These are phyloP conservation scores for Hydroisotoma schaefferi DNA, from an alignment of 2,888 invertebrate genomes.

Conservation along the genomic window DNA sequence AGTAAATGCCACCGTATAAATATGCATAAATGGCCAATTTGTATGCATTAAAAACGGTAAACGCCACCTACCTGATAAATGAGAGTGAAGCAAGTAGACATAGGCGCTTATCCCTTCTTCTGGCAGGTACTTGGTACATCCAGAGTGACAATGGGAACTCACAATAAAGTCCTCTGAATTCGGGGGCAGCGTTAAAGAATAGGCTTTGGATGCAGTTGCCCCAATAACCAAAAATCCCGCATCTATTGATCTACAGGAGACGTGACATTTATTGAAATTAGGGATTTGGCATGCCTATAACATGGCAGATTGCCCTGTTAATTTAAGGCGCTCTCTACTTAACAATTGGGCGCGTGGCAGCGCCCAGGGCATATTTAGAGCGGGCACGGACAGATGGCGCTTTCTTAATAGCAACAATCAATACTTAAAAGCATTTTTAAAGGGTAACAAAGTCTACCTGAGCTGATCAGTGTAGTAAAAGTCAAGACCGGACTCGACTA, in stretches of 20 bases:
- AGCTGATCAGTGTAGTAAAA: conserved; percentile 71
- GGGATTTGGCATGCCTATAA: too few species aligned
- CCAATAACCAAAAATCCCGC: conserved; percentile 76
- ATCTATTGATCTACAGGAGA: conserved; percentile 62
- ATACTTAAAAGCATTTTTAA: too few species aligned
- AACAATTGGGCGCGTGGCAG: too few species aligned
- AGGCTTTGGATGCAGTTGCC: conserved; percentile 66
- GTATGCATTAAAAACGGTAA: too few species aligned
- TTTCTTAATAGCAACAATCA: not conserved
- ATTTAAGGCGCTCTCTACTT: too few species aligned
- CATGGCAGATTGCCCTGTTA: too few species aligned
- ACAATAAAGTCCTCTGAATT: conserved; percentile 71
- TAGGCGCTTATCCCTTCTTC: conserved; percentile 72
- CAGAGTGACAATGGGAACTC: conserved; percentile 76
- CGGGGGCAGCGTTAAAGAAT: conserved; percentile 76
- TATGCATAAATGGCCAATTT: too few species aligned
- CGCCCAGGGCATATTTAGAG: too few species aligned
- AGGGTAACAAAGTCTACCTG: conserved; percentile 52
- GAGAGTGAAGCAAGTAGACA: conserved; percentile 77
- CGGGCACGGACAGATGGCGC: too few species aligned
- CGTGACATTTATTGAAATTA: too few species aligned
- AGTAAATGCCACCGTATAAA: too few species aligned
- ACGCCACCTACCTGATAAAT: conserved; percentile 60
- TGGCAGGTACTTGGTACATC: conserved; percentile 64
- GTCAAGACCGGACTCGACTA: conserved; percentile 72